Evolutionary conservation across 2,113 vertebrate species (phyloP).

Genomic region (Apeltes quadracus): DNA sequence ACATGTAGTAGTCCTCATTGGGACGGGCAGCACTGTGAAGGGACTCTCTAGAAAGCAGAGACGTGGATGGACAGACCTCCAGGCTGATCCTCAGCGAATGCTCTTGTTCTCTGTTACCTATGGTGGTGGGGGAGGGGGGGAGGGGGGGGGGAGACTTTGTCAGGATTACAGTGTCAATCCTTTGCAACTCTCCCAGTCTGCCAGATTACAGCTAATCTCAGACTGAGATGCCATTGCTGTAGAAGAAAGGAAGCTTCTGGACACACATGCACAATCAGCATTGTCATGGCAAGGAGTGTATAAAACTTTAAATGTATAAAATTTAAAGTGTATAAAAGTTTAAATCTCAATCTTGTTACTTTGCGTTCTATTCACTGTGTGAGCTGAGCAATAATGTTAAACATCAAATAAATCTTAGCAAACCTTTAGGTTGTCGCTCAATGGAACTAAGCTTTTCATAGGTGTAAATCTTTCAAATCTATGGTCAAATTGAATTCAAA

Average conservation of each 20-base stretch:
- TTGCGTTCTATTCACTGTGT: background rate
- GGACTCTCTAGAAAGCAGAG: background rate
- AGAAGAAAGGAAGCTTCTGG: slow-evolving; percentile 2
- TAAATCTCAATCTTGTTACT: slow-evolving; percentile 11
- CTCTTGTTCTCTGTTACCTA: slow-evolving; percentile 17
- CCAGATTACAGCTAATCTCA: slow-evolving; percentile 75
- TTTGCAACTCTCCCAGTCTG: slow-evolving; percentile 56
- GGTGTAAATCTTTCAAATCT: background rate
- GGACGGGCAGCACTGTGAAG: background rate
- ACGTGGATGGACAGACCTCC: slow-evolving; percentile 12
- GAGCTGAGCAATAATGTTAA: background rate
- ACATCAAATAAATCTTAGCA: background rate
- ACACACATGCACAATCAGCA: slow-evolving; percentile 4
- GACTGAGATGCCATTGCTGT: slow-evolving; percentile 8
- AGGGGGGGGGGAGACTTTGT: slow-evolving; percentile 46
- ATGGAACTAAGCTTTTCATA: background rate
- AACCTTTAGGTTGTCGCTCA: background rate
- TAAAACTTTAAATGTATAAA: too few relatives aligned
- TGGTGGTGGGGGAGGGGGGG: slow-evolving; percentile 29
- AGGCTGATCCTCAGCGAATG: slow-evolving; percentile 33
- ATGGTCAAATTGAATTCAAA: background rate
- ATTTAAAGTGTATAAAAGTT: too few relatives aligned
- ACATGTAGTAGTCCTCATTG: background rate
- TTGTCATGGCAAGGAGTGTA: slow-evolving; percentile 2
- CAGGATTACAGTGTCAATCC: slow-evolving; percentile 64